Conservation (phyloP, 1,140 invertebrate species). For the Drosophila tristis region DNA sequence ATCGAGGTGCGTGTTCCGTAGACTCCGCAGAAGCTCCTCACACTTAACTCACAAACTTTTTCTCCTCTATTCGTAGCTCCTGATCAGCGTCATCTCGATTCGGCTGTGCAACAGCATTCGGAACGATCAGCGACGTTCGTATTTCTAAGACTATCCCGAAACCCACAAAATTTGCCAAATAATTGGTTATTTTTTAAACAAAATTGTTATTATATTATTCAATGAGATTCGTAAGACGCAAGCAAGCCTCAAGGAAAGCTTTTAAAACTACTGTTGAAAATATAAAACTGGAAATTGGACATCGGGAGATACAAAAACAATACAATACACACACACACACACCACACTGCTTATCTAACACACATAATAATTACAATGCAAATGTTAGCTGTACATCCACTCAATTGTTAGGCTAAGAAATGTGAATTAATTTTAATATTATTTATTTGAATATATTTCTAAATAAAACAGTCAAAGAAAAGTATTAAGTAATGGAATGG, state of each 20-base stretch:
- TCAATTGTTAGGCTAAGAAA: slow-evolving; percentile 25
- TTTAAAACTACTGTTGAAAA: slow-evolving; percentile 6
- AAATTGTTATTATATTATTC: slow-evolving; percentile 14
- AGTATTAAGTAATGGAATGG: background rate
- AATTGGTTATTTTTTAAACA: slow-evolving; percentile 8
- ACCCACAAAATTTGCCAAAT: background rate
- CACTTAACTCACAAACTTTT: background rate
- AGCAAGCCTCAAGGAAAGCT: background rate
- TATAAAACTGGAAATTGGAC: slow-evolving; percentile 11
- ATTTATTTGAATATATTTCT: slow-evolving; percentile 42
- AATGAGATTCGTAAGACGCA: background rate
- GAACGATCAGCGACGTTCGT: slow-evolving; percentile 70
- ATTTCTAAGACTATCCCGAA: slow-evolving; percentile 37
- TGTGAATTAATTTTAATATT: slow-evolving; percentile 31
- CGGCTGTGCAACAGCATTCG: slow-evolving; percentile 78
- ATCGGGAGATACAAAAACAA: background rate
- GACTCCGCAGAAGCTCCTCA: background rate
- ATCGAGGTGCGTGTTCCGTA: slow-evolving; percentile 54
- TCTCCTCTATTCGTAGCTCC: slow-evolving; percentile 48
- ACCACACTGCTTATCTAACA: slow-evolving; percentile 2
- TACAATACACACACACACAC: too few relatives aligned
- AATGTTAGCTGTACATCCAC: slow-evolving; percentile 9
- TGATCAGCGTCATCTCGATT: slow-evolving; percentile 64
- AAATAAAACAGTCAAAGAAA: slow-evolving; percentile 22
- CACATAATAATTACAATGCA: slow-evolving; percentile 18